These are phyloP conservation scores for Platycercus adscitus DNA, from an alignment of 2,113 vertebrate species.

Conservation along the genomic window DNA sequence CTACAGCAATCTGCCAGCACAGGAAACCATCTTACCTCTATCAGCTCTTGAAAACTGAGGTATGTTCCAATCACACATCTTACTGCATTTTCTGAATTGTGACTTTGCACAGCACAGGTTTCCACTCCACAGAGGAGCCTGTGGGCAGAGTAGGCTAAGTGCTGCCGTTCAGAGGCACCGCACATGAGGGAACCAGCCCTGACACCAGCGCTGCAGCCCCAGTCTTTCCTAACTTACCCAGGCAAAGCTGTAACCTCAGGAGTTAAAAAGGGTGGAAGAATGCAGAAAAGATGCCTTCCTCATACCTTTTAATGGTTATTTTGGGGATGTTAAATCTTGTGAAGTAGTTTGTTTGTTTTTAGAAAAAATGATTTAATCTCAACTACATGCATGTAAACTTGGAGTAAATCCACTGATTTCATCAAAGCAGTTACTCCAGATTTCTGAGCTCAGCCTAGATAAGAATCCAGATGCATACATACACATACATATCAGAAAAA, in stretches of 20 bases:
- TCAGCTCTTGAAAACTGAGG: background rate
- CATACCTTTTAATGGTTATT: background rate
- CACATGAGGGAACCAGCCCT: background rate
- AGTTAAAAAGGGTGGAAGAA: background rate
- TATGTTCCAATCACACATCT: background rate
- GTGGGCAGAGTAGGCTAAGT: background rate
- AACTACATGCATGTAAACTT: background rate
- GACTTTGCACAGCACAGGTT: background rate
- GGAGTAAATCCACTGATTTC: slow-evolving; percentile 8
- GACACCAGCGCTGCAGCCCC: background rate
- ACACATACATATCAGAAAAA: background rate
- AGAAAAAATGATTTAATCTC: background rate
- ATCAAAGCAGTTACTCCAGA: background rate
- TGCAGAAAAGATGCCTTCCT: background rate
- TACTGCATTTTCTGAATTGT: background rate
- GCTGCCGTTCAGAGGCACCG: accelerated
- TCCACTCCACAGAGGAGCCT: accelerated
- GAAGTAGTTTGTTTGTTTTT: background rate
- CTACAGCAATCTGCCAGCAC: background rate
- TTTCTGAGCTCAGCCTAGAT: background rate
- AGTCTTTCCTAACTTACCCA: background rate
- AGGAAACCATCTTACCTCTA: background rate
- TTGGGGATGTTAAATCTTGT: background rate
- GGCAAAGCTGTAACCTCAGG: background rate
- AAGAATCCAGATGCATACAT: background rate